Evolutionary conservation across 2,113 vertebrate species (phyloP).

Genomic region (Heterocephalus glaber): DNA sequence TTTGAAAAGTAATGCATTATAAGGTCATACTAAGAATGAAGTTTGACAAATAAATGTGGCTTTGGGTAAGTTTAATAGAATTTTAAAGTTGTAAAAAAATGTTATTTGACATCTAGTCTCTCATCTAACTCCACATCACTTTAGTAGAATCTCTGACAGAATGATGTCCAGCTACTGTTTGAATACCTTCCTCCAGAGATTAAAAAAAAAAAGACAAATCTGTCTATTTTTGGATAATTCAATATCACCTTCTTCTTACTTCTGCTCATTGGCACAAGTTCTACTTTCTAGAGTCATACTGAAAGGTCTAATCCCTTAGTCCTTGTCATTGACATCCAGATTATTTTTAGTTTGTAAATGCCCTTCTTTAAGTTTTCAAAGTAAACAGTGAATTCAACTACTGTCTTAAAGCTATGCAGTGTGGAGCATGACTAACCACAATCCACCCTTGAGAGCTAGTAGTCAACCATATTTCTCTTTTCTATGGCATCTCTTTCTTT

Average conservation of each 20-base stretch:
- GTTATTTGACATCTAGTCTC: background rate
- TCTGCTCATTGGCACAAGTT: background rate
- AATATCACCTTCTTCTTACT: background rate
- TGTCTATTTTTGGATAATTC: background rate
- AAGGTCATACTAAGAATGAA: background rate
- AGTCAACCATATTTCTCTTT: background rate
- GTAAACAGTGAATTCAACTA: background rate
- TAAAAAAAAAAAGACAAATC: background rate
- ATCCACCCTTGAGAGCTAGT: background rate
- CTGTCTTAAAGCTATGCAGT: background rate
- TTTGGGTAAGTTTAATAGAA: background rate
- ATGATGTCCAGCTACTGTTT: background rate
- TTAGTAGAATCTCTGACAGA: background rate
- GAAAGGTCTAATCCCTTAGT: background rate
- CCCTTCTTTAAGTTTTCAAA: background rate
- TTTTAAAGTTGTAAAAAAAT: background rate
- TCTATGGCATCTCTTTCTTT: background rate
- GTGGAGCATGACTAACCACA: background rate
- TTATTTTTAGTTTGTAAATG: background rate
- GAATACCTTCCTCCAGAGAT: background rate
- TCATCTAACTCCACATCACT: background rate
- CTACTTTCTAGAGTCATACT: background rate
- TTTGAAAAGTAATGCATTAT: constrained; percentile 10
- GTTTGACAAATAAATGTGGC: background rate
- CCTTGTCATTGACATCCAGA: background rate